Conservation (phyloP, 92 coral and sea anemone genomes). For the Metridium senile region DNA sequence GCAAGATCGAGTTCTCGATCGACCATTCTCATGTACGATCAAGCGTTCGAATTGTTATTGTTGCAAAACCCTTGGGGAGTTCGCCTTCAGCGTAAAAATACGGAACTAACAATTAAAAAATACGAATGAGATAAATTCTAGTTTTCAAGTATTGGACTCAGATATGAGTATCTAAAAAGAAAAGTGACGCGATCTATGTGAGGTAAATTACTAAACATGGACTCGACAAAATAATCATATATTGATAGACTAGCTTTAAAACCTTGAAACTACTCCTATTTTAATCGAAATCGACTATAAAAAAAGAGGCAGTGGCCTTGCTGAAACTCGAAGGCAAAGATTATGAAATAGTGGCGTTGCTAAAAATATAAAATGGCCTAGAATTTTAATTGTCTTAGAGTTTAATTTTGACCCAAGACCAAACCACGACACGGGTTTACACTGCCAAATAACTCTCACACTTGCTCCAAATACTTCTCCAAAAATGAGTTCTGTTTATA, state of each 20-base stretch:
- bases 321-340: constrained; percentile 7
- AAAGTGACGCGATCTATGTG: neutral
- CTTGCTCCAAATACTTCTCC: neutral
- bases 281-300: neutral
- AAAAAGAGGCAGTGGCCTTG: too few species aligned
- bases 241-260: neutral
- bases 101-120: constrained; percentile 16
- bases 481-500: neutral
- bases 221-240: neutral
- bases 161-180: neutral
- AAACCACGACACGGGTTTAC: neutral
- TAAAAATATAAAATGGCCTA: constrained; percentile 14
- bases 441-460: neutral
- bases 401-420: constrained; percentile 24
- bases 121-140: constrained; percentile 10
- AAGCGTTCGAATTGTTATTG: constrained; percentile 4
- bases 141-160: constrained; percentile 11
- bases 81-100: neutral
- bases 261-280: neutral
- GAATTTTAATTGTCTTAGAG: constrained; percentile 8
- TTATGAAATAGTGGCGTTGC: neutral
- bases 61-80: constrained; percentile 2
- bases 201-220: neutral
- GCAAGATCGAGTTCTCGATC: constrained; percentile 3
- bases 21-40: constrained; percentile 4